Conservation (phyloP, 2,113 vertebrate species). For the Anarhynchus alexandrinus region DNA sequence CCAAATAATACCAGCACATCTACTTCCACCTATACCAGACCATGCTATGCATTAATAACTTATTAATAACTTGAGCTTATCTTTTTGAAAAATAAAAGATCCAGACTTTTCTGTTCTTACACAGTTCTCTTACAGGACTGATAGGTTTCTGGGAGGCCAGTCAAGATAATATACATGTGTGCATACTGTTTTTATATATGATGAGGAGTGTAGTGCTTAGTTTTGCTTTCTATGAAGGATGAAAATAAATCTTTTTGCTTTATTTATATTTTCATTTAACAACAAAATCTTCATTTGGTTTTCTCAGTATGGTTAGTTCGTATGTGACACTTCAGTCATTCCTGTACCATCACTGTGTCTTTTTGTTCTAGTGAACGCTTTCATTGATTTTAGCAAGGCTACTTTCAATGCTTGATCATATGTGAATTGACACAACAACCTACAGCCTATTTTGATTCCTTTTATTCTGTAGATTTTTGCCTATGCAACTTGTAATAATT, state of each 20-base stretch:
- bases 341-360: neutral
- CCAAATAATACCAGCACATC: neutral
- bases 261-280: neutral
- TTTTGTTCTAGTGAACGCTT: neutral
- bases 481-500: constrained; percentile 26
- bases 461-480: constrained; percentile 28
- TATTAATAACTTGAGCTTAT: neutral
- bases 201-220: neutral
- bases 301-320: neutral
- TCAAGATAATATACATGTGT: neutral
- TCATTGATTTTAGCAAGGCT: neutral
- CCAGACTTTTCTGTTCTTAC: neutral
- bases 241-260: neutral
- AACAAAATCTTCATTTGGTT: neutral
- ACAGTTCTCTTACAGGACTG: neutral
- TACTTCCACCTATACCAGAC: neutral
- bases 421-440: neutral
- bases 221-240: neutral
- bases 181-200: neutral
- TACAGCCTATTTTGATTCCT: neutral
- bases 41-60: neutral
- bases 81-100: neutral
- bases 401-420: neutral
- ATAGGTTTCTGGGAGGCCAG: neutral
- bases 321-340: neutral